Conservation (phyloP, 2,888 invertebrate genomes). For the Terebella lapidaria region DNA sequence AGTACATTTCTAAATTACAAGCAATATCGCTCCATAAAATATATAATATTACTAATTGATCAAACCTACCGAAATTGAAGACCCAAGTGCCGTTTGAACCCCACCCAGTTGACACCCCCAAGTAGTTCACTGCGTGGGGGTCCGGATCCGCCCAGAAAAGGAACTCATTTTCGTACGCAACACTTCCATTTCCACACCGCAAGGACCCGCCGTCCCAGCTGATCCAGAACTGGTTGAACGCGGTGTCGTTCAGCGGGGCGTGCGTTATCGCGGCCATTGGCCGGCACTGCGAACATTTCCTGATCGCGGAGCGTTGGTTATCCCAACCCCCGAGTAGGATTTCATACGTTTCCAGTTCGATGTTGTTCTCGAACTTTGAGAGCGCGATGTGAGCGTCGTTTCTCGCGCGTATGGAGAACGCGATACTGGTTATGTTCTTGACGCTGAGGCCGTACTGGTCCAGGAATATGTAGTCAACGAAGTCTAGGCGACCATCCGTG, state of each 20-base stretch:
- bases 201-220: conserved; percentile 3
- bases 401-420: conserved; percentile 70
- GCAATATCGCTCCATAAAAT: too few species aligned
- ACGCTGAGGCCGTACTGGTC: conserved; percentile 8
- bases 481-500: too few species aligned
- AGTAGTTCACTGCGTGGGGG: conserved; percentile 31
- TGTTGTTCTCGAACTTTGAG: conserved; percentile 61
- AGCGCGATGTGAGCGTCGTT: conserved; percentile 84
- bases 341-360: conserved; percentile 70
- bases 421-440: conserved; percentile 11
- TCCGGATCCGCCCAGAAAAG: conserved; percentile 32
- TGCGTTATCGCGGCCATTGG: conserved; percentile 14
- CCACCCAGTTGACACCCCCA: conserved; percentile 33
- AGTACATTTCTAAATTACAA: too few species aligned
- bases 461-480: conserved; percentile 14
- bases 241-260: conserved; percentile 24
- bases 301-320: conserved; percentile 64
- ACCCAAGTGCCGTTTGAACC: conserved; percentile 32
- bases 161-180: conserved; percentile 27
- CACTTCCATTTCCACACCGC: conserved; percentile 27
- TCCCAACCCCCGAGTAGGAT: conserved; percentile 85
- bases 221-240: conserved; percentile 30
- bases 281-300: conserved; percentile 31
- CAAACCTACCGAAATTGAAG: conserved; percentile 21
- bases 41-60: too few species aligned